A percentile compares a stretch with the other conserved stretches of the same genome.
Evolutionary conservation across 2,888 invertebrate genomes (phyloP).

Genomic region (Yponomeuta sedellus): DNA sequence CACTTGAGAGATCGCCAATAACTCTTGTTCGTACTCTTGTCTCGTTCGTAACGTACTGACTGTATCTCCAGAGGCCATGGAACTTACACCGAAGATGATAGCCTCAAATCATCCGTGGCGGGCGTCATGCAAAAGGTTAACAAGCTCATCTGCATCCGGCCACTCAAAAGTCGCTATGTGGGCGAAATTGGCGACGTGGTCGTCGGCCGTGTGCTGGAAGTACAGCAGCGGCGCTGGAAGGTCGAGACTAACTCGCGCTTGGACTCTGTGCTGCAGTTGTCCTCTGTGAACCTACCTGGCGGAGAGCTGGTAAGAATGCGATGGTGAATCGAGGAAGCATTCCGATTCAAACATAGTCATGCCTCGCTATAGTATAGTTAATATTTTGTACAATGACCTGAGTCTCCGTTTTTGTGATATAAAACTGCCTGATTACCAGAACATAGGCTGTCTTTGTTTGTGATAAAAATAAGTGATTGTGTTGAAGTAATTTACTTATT

Average conservation of each 20-base stretch:
- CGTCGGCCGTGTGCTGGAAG: slow-evolving; percentile 94
- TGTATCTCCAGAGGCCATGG: slow-evolving; percentile 90
- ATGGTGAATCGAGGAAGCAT: neutral
- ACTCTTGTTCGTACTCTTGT: no score
- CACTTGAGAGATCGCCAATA: neutral
- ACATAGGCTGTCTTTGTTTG: no score
- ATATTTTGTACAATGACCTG: no score
- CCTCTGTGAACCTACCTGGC: slow-evolving; percentile 98
- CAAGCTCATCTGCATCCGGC: slow-evolving; percentile 93
- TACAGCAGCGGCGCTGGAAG: slow-evolving; percentile 96
- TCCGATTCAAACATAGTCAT: no score
- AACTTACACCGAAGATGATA: slow-evolving; percentile 90
- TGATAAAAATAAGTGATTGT: no score
- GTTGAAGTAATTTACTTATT: no score
- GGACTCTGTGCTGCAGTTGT: slow-evolving; percentile 90
- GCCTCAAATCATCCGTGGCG: slow-evolving; percentile 93
- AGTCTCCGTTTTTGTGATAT: no score
- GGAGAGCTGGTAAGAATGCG: slow-evolving; percentile 88
- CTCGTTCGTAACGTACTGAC: neutral
- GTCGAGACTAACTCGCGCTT: slow-evolving; percentile 94
- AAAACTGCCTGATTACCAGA: no score
- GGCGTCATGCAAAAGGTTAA: slow-evolving; percentile 96
- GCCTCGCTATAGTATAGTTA: no score
- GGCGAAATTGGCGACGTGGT: slow-evolving; percentile 98
- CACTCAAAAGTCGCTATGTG: slow-evolving; percentile 92